Percentiles rank a stretch among this genome's conserved stretches.
Evolutionary conservation across 1,140 invertebrate genomes (phyloP).

Genomic region (Ostrea edulis): DNA sequence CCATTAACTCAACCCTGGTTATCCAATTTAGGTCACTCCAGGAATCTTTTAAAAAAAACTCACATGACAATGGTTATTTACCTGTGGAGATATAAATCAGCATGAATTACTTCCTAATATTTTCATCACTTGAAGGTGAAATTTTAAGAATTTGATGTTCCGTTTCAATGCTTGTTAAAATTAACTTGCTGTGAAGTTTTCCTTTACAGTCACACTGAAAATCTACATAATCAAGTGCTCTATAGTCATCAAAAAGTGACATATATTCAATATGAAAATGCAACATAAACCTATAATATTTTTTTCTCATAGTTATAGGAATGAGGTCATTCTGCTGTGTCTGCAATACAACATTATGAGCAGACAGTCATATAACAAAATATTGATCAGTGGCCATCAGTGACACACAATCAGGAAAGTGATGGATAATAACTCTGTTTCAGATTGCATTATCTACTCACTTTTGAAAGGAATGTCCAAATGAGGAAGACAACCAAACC

Average conservation of each 20-base stretch:
- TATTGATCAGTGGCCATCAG: not conserved
- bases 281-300: not conserved
- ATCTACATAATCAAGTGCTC: not conserved
- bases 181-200: not conserved
- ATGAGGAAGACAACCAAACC: not conserved
- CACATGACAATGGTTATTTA: not conserved
- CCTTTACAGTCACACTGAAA: not conserved
- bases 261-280: not conserved
- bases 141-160: not conserved
- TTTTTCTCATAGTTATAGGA: not conserved
- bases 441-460: not conserved
- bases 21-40: conserved; percentile 6
- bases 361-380: not conserved
- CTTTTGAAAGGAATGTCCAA: conserved; percentile 3
- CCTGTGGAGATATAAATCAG: not conserved
- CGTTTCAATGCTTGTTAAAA: not conserved
- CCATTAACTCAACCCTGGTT: not conserved
- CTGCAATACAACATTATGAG: conserved; percentile 3
- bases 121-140: conserved; percentile 13
- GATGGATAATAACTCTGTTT: not conserved
- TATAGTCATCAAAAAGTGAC: not conserved
- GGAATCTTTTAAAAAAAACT: not conserved
- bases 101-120: not conserved
- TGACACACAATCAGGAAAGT: not conserved
- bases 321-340: not conserved